Percentiles rank a stretch among this genome's conserved stretches.
These are phyloP conservation scores for Polypedilum vanderplanki DNA, from an alignment of 1,140 invertebrate species.

Conservation along the genomic window DNA sequence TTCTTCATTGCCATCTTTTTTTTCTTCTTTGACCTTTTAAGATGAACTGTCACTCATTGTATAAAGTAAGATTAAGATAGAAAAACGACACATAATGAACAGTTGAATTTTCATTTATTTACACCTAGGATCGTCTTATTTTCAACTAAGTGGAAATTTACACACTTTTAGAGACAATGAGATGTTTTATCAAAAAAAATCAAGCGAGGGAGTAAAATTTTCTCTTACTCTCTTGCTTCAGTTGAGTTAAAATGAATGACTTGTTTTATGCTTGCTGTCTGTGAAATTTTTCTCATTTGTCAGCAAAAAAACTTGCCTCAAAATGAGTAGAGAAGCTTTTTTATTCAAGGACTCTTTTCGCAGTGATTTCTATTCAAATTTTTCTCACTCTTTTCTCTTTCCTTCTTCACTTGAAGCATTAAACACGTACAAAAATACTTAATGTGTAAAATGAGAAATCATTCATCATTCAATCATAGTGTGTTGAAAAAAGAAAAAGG, in stretches of 20 bases:
- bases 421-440: conserved; percentile 13
- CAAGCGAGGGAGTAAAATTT: background rate
- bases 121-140: too few relatives aligned
- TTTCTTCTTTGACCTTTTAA: too few relatives aligned
- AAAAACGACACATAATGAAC: background rate
- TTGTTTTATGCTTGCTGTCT: conserved; percentile 6
- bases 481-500: background rate
- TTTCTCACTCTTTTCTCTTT: background rate
- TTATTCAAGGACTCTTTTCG: background rate
- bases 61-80: too few relatives aligned
- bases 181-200: background rate
- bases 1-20: too few relatives aligned
- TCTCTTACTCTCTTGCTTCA: background rate
- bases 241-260: conserved; percentile 5
- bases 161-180: background rate
- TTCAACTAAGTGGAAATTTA: background rate
- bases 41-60: too few relatives aligned
- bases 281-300: background rate
- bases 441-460: conserved; percentile 18
- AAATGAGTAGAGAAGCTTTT: background rate
- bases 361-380: background rate
- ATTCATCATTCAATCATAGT: conserved; percentile 12
- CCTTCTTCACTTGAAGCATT: background rate
- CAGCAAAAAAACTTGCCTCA: background rate
- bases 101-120: background rate